A percentile compares a stretch with the other conserved stretches of the same genome.
phyloP scores from a whole-genome alignment of 1,140 invertebrate species.

The Luehdorfia chinensis region DNA sequence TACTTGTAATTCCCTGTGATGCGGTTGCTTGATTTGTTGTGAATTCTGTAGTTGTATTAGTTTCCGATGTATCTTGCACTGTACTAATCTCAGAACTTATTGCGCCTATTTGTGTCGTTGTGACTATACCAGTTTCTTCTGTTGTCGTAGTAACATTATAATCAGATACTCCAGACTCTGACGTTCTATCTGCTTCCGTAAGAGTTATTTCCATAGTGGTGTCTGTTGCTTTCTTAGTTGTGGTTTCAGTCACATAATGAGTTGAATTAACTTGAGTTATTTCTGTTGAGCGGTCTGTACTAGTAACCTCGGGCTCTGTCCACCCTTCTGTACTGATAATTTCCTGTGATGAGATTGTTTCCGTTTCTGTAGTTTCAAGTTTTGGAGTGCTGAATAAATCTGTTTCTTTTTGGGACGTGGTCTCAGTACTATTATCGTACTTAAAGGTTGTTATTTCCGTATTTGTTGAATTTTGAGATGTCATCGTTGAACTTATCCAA shows the following conservation, averaged over 20 bases:
- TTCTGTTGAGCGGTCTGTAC: background rate
- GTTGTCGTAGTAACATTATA: background rate
- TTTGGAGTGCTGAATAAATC: background rate
- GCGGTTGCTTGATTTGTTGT: background rate
- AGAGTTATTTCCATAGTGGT: background rate
- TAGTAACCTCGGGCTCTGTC: background rate
- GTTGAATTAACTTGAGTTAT: background rate
- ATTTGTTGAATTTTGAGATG: background rate
- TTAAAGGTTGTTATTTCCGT: background rate
- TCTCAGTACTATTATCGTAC: too few species aligned
- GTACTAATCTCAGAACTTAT: conserved; percentile 11
- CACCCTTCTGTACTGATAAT: background rate
- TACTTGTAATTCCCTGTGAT: background rate
- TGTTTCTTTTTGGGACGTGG: background rate
- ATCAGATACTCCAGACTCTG: background rate
- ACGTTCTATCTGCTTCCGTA: background rate
- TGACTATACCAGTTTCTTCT: background rate
- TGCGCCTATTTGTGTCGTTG: background rate
- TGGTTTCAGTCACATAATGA: background rate
- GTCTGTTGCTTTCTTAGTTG: background rate
- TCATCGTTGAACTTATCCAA: background rate
- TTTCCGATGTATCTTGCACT: background rate
- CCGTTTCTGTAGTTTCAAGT: background rate
- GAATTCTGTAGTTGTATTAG: background rate
- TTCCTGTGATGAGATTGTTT: background rate